Evolutionary conservation across 2,113 vertebrate genomes (phyloP), one percentile per base, ranked within the genome.

Genomic region (Panurus biarmicus): DNA sequence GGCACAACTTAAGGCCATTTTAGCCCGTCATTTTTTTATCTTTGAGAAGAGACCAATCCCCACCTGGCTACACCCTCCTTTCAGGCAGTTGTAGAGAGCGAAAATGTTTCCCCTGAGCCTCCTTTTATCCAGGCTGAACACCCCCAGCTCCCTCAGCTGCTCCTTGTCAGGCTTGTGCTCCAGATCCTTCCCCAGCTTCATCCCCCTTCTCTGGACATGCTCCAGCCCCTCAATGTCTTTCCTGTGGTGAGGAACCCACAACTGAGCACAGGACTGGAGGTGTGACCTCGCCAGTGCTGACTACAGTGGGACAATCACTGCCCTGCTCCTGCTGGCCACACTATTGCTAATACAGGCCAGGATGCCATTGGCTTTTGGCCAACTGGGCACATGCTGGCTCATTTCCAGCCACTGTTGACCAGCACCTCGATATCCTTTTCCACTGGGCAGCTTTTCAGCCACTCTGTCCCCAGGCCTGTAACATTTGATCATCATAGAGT

Each of bases 191-290:
- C 2, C 16, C 53, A 81, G 24, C 9, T 54, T 13, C 0, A 1
- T 7, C 42, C 1, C 14, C 38, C 12, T 64, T 23, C 48, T 78
- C 19, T 29, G 31, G 8, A 51, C 13, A 17, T 0, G 0, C 17
- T 26, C 9, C 28, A 40, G 23, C 7, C 15, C 15, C 6, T 48
- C 21, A 54, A 1, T 38, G 29, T 12, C 29, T 67, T 60, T 14
- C 3, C 21, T 35, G 54, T 26, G 9, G 40, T 54, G 40, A 69
- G 29, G 4, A 2, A 1, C 38, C 21, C 29, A 42, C 2, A 89
- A 35, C 35, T 61, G 40, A 21, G 9, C 7, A 31, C 21, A 40
- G 6, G 0, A 12, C 3, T 54, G 0, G 1, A 54, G 3, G 5
- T 40, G 29, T 15, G 10, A 6, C 24, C 29, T 40, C 47, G 40